Percentiles rank a stretch among this genome's conserved stretches.
These are phyloP conservation scores for Suncus etruscus DNA, from an alignment of 2,113 vertebrate genomes.

Conservation along the genomic window DNA sequence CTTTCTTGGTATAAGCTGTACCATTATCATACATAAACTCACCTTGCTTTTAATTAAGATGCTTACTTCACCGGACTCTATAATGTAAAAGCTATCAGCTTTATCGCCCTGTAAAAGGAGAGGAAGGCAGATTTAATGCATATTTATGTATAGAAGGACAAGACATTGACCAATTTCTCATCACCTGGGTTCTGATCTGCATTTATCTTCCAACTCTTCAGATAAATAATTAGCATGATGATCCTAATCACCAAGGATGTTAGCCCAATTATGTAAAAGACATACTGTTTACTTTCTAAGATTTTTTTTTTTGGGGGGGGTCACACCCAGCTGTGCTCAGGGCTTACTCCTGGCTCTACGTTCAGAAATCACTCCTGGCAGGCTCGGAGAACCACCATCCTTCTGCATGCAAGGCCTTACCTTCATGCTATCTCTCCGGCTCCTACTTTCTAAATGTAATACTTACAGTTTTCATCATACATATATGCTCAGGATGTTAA, in stretches of 20 bases:
- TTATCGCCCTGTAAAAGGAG: conserved; percentile 92
- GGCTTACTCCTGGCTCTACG: too few relatives aligned
- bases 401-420: too few relatives aligned
- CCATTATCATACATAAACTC: conserved; percentile 66
- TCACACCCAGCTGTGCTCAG: too few relatives aligned
- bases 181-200: not conserved
- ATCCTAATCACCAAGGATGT: not conserved
- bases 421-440: too few relatives aligned
- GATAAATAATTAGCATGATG: not conserved
- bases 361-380: too few relatives aligned
- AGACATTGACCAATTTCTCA: conserved; percentile 5
- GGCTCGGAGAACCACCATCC: too few relatives aligned
- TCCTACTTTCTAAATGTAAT: not conserved
- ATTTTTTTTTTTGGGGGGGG: not conserved
- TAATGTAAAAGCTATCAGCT: conserved; percentile 97
- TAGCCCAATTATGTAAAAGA: not conserved
- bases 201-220: conserved; percentile 44
- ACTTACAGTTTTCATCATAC: not conserved
- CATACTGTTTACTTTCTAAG: not conserved
- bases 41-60: conserved; percentile 95
- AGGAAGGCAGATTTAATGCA: conserved; percentile 18
- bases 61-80: conserved; percentile 97
- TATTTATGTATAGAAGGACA: not conserved
- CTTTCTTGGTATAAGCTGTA: not conserved
- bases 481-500: not conserved